Conservation (phyloP, 2,113 vertebrate genomes). For the Hippoglossus stenolepis region DNA sequence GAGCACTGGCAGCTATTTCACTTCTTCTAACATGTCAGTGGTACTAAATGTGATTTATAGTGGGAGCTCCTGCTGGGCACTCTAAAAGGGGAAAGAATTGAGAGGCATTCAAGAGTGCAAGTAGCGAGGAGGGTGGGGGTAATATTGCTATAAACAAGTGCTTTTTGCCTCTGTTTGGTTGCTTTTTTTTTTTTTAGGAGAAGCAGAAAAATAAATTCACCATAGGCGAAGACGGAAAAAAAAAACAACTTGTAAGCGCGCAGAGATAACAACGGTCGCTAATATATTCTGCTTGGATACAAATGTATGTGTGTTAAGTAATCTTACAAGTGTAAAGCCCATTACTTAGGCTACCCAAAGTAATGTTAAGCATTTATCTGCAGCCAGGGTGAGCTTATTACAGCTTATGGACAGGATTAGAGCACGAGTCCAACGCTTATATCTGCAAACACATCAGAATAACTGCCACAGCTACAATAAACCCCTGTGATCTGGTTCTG, state of each 20-base stretch:
- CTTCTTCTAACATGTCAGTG: constrained; percentile 60
- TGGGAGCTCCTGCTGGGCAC: constrained; percentile 58
- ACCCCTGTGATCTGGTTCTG: constrained; percentile 74
- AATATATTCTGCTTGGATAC: constrained; percentile 13
- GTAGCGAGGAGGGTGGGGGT: background rate
- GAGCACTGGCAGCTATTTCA: constrained; percentile 57
- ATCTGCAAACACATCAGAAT: constrained; percentile 76
- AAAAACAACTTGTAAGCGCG: constrained; percentile 1
- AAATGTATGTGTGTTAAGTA: constrained; percentile 30
- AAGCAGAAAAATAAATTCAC: constrained; percentile 28
- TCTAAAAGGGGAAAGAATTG: constrained; percentile 48
- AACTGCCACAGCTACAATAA: constrained; percentile 66
- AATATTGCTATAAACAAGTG: constrained; percentile 44
- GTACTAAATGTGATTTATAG: constrained; percentile 71
- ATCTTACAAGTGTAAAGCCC: constrained; percentile 38
- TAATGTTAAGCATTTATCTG: constrained; percentile 62
- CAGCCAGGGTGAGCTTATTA: constrained; percentile 33
- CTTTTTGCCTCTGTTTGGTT: background rate
- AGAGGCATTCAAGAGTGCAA: constrained; percentile 44
- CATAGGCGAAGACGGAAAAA: constrained; percentile 11
- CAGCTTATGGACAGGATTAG: constrained; percentile 71
- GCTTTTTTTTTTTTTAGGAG: constrained; percentile 14
- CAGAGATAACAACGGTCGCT: constrained; percentile 6
- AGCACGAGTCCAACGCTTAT: constrained; percentile 55
- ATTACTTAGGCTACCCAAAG: constrained; percentile 44